Percentiles rank a stretch among this genome's conserved stretches.
Evolutionary conservation across 2,113 vertebrate genomes (phyloP).

Genomic region (Oreochromis spilurus): DNA sequence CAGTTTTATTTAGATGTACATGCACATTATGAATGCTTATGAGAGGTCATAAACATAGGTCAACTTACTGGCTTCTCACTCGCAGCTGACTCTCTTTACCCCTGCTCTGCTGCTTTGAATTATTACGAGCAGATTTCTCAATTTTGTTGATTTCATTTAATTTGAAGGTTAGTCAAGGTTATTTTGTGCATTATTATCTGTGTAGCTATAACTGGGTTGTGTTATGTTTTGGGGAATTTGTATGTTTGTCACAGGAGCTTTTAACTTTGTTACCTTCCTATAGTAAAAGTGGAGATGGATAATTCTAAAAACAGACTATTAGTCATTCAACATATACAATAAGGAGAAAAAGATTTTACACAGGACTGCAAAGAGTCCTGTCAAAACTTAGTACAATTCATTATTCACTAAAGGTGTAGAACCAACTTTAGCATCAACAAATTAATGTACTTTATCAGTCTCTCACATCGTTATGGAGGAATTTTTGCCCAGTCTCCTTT

Average conservation of each 20-base stretch:
- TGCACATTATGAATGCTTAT: neutral
- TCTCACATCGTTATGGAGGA: neutral
- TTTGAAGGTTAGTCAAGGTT: neutral
- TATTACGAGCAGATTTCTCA: neutral
- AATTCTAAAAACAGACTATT: neutral
- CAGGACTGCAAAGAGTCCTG: neutral
- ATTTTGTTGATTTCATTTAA: neutral
- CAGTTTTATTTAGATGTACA: neutral
- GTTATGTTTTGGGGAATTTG: neutral
- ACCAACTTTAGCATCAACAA: neutral
- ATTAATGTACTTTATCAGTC: neutral
- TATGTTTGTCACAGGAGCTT: no score
- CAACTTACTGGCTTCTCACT: neutral
- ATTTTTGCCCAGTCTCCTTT: neutral
- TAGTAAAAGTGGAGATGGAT: neutral
- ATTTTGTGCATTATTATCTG: neutral
- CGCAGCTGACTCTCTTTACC: neutral
- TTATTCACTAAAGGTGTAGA: neutral
- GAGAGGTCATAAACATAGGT: neutral
- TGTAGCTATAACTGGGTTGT: neutral
- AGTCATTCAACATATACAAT: neutral
- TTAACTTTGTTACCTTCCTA: neutral
- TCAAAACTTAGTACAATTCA: neutral
- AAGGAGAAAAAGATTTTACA: neutral
- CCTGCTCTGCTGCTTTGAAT: neutral